Evolutionary conservation across 2,113 vertebrate genomes (phyloP), one percentile per base, ranked within the genome.

Genomic region (Andinoacara biseriatus): DNA sequence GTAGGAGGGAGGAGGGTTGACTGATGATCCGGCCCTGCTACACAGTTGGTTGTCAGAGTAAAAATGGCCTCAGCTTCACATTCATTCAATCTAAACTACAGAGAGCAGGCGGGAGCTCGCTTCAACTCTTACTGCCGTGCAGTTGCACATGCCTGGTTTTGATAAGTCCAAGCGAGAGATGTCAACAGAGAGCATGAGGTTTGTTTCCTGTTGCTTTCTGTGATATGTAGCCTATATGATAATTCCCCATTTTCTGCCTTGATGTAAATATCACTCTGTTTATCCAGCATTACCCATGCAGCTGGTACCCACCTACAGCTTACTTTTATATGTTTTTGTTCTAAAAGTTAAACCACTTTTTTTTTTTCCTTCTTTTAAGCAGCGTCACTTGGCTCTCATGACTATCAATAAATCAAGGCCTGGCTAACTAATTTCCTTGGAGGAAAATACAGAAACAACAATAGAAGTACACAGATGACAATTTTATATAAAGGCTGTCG

Each of bases 1-100:
- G 84, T 85, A 90, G 91, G 90, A 87, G 80, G 86, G 78, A 83
- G 80, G 77, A 57, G 78, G 82, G 38, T 82, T 92, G 93, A 93
- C 90, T 87, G 86, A 94, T 93, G 87, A 91, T 74, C 84, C 87
- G 22, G 89, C 58, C 74, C 58, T 26, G 49, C 80, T 63, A 81
- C 86, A 78, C 89, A 89, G 89, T 88, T 82, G 85, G 80, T 84
- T 88, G 90, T 91, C 79, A 74, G 69, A 63, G 57, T 87, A 85
- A 86, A 91, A 90, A 93, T 84, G 89, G 86, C 77, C 79, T 78
- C 58, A 11, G 81, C 80, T 59, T 91, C 84, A 43, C 88, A 92
- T 89, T 74, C 65, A 74, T 91, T 92, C 85, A 86, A 69, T 91
- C 78, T 86, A 86, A 93, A 87, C 88, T 77, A 82, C 26, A 85